These are phyloP conservation scores for Daphoenositta chrysoptera DNA, from an alignment of 2,113 vertebrate genomes.

Conservation along the genomic window DNA sequence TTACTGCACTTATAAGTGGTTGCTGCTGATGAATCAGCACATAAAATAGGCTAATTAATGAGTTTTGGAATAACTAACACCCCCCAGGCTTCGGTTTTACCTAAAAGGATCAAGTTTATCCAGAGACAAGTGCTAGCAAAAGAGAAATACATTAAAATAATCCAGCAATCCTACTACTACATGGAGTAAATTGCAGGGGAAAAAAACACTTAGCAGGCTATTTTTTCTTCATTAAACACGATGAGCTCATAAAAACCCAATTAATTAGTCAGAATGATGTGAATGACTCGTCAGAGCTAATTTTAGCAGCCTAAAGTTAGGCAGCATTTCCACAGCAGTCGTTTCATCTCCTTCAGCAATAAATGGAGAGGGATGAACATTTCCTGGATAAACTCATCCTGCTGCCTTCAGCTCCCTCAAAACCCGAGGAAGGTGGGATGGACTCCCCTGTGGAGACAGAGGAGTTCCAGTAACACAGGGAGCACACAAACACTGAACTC, in stretches of 20 bases:
- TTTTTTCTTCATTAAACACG: conserved; percentile 16
- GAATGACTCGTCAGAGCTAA: conserved; percentile 41
- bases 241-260: conserved; percentile 18
- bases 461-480: not conserved
- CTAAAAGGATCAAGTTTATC: not conserved
- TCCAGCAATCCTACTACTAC: not conserved
- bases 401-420: not conserved
- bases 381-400: not conserved
- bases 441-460: not conserved
- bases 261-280: conserved; percentile 40
- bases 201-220: not conserved
- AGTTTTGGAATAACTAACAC: not conserved
- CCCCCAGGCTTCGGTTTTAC: not conserved
- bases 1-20: not conserved
- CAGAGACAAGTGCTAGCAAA: not conserved
- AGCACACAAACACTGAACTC: not conserved
- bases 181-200: not conserved
- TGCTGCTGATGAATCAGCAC: conserved; percentile 12
- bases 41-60: not conserved
- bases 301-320: conserved; percentile 37
- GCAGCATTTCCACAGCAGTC: not conserved
- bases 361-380: not conserved
- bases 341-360: not conserved
- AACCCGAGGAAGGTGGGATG: not conserved
- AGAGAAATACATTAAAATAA: not conserved